Conservation (phyloP, 2,113 vertebrate genomes). For the Sapajus apella region DNA sequence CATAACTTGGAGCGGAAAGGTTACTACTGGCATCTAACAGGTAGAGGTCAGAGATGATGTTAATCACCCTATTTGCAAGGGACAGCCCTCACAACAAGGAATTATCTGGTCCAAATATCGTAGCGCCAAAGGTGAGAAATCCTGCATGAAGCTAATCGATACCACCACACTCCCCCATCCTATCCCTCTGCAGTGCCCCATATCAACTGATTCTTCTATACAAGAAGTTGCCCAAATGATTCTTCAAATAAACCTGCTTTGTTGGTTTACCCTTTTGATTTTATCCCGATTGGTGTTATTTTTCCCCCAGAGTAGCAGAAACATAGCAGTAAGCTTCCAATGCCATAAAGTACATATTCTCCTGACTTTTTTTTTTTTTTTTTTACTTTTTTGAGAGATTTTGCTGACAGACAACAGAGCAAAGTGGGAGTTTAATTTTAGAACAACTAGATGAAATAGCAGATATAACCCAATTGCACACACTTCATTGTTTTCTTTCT, state of each 20-base stretch:
- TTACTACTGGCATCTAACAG: neutral
- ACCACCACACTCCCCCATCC: no score
- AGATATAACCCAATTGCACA: neutral
- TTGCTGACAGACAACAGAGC: neutral
- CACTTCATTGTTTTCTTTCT: slow-evolving; percentile 11
- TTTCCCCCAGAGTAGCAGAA: neutral
- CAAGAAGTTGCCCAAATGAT: neutral
- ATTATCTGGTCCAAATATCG: neutral
- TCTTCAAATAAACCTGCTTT: neutral
- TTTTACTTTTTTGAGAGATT: neutral
- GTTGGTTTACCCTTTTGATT: neutral
- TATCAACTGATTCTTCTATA: neutral
- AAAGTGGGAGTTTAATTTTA: slow-evolving; percentile 16
- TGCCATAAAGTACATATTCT: neutral
- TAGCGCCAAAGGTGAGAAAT: neutral
- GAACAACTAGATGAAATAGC: neutral
- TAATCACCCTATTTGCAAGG: fast-evolving
- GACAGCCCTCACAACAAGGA: neutral
- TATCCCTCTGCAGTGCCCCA: no score
- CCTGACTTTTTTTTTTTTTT: neutral
- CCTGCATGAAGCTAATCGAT: neutral
- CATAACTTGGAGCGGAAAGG: neutral
- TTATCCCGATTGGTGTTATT: neutral
- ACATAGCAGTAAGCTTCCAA: neutral
- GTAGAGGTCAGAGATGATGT: neutral